phyloP scores from a whole-genome alignment of 2,113 vertebrate species.

The Planiliza haematocheilus region DNA sequence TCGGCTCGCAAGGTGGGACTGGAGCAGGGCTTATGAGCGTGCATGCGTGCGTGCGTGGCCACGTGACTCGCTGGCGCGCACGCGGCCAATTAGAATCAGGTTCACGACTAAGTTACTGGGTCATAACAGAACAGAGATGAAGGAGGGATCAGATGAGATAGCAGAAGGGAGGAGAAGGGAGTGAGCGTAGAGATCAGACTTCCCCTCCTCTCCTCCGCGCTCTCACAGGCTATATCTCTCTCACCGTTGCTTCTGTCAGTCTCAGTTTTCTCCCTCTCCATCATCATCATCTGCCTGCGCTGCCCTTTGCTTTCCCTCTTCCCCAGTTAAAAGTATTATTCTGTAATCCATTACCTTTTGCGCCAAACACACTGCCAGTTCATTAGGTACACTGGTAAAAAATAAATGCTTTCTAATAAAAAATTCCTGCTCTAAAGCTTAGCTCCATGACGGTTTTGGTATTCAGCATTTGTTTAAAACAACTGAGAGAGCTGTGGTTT shows the following conservation, averaged over 20 bases:
- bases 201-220: not conserved
- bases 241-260: not conserved
- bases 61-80: constrained; percentile 58
- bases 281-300: not conserved
- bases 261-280: not conserved
- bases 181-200: not conserved
- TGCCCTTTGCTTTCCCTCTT: not conserved
- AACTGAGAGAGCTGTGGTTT: too few species aligned
- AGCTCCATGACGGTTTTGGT: too few species aligned
- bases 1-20: constrained; percentile 11
- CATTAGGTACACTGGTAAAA: too few species aligned
- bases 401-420: too few species aligned
- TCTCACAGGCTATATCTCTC: not conserved
- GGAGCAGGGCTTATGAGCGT: not conserved
- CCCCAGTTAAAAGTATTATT: too few species aligned
- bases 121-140: constrained; percentile 62
- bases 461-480: too few species aligned
- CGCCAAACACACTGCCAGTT: too few species aligned
- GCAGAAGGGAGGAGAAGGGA: not conserved
- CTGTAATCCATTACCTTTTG: too few species aligned
- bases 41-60: constrained; percentile 14
- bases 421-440: too few species aligned
- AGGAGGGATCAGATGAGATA: constrained; percentile 10
- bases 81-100: constrained; percentile 80
- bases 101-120: constrained; percentile 77